phyloP scores from a whole-genome alignment of 2,888 invertebrate species.

The Pemphredon lugubris region DNA sequence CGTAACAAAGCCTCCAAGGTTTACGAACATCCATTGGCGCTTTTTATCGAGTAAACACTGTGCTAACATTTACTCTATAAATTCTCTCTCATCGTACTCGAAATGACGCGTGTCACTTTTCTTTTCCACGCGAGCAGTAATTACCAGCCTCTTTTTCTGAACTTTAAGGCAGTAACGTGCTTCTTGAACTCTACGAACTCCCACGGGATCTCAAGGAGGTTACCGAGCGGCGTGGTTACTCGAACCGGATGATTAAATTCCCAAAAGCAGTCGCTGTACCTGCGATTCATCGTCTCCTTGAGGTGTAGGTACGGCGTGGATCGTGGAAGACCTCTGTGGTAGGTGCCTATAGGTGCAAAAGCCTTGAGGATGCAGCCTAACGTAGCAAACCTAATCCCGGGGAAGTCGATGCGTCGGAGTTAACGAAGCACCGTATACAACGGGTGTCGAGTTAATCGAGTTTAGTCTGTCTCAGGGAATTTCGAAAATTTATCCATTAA shows the following conservation, averaged over 20 bases:
- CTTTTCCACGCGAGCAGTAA: too few relatives aligned
- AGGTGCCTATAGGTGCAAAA: conserved; percentile 59
- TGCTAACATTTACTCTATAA: too few relatives aligned
- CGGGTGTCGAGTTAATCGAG: conserved; percentile 63
- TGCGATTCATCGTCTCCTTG: conserved; percentile 59
- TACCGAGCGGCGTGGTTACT: conserved; percentile 56
- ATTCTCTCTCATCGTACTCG: too few relatives aligned
- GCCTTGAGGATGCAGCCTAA: conserved; percentile 64
- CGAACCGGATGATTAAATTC: conserved; percentile 72
- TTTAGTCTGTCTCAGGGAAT: conserved; percentile 34
- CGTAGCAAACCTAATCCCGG: conserved; percentile 68
- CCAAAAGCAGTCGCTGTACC: conserved; percentile 62
- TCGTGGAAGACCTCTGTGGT: conserved; percentile 42
- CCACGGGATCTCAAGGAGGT: conserved; percentile 40
- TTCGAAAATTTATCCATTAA: conserved; percentile 27
- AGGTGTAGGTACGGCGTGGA: conserved; percentile 45
- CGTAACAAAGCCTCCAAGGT: too few relatives aligned
- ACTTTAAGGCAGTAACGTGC: conserved; percentile 22
- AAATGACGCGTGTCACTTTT: too few relatives aligned
- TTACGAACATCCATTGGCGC: too few relatives aligned
- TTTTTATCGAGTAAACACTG: too few relatives aligned
- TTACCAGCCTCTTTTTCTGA: too few relatives aligned
- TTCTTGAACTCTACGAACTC: conserved; percentile 42
- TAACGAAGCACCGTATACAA: conserved; percentile 67
- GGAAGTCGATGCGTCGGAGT: conserved; percentile 67